Evolutionary conservation across 1,140 invertebrate species (phyloP).

Genomic region (Zaprionus camerounensis): DNA sequence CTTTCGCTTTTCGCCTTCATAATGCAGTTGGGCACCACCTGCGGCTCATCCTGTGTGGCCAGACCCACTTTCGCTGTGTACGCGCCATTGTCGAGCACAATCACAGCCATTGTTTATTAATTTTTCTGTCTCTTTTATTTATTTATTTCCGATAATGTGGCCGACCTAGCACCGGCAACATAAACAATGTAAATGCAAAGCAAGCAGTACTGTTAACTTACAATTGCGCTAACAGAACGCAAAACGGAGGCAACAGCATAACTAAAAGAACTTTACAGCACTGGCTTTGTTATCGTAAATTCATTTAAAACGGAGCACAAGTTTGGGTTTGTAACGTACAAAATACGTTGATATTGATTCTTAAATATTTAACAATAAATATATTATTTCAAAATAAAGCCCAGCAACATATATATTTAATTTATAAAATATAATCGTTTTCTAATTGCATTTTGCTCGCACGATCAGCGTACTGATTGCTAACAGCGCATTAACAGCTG

Average conservation of each 20-base stretch:
- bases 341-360: neutral
- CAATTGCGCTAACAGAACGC: neutral
- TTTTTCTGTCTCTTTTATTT: neutral
- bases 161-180: neutral
- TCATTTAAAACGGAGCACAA: neutral
- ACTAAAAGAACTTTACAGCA: neutral
- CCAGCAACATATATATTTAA: neutral
- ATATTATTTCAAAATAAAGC: neutral
- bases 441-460: neutral
- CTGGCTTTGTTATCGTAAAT: neutral
- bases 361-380: neutral
- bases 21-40: slow-evolving; percentile 95
- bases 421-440: neutral
- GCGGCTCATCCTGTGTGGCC: slow-evolving; percentile 88
- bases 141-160: neutral
- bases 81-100: slow-evolving; percentile 94
- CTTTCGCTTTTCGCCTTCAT: slow-evolving; percentile 99
- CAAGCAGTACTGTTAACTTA: neutral
- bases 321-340: neutral
- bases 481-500: neutral
- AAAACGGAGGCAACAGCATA: neutral
- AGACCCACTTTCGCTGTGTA: slow-evolving; percentile 93
- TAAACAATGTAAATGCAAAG: neutral
- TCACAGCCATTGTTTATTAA: slow-evolving; percentile 43
- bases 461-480: slow-evolving; percentile 23